Percentiles rank a stretch among this genome's conserved stretches.
Evolutionary conservation across 2,797 vertebrate genomes (phyloP).

Genomic region (Oreonectes daqikongensis): DNA sequence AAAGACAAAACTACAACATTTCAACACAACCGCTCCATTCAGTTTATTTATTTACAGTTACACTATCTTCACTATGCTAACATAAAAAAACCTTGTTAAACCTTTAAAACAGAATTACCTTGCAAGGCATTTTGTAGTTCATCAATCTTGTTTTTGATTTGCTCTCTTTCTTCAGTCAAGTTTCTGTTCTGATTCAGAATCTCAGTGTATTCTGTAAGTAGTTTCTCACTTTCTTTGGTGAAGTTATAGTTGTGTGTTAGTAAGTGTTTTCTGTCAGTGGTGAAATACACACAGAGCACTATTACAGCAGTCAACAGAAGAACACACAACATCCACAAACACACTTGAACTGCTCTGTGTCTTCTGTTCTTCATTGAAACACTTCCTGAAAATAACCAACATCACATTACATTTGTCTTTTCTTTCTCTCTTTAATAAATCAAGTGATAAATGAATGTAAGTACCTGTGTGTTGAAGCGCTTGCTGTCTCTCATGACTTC

Average conservation of each 20-base stretch:
- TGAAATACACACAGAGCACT: not conserved
- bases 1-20: too few species aligned
- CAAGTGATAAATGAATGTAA: not conserved
- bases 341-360: constrained; percentile 6
- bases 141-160: not conserved
- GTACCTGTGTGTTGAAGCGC: not conserved
- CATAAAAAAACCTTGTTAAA: too few species aligned
- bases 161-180: not conserved
- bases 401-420: not conserved
- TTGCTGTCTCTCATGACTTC: not conserved
- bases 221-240: not conserved
- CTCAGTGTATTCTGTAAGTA: not conserved
- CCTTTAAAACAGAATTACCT: not conserved
- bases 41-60: too few species aligned
- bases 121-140: not conserved
- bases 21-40: too few species aligned
- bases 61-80: too few species aligned
- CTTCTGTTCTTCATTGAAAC: not conserved
- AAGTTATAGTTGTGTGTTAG: too few species aligned
- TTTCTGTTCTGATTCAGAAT: too few species aligned
- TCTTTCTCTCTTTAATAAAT: not conserved
- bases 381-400: not conserved
- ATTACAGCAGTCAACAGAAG: not conserved
- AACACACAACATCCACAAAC: not conserved
- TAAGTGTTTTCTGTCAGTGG: not conserved